Base-by-base conservation (phyloP, 1,140 invertebrate species). In the Papilio xuthus region DNA sequence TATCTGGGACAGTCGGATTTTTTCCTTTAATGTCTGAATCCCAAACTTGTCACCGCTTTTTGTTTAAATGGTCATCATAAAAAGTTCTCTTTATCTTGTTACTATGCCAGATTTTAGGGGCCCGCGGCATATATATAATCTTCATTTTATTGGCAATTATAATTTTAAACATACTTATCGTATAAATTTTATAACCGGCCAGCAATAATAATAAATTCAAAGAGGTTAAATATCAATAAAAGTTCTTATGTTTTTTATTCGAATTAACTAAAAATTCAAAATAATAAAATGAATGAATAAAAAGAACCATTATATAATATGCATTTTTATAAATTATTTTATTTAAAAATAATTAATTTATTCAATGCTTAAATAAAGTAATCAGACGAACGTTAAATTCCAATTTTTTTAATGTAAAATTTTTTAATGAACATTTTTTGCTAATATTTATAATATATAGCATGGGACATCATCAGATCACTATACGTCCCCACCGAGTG, bases 11-110 rank as follows among this genome's bases (percentile, higher is more conserved):
- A 73, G n/a, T 42, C 10, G 37, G 77, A 41, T 63, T 78, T 82
- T 79, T 79, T 76, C 26, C 63, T 79, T 79, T 82, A 78, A 79
- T 74, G 75, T 73, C 75, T 75, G 78, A 79, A 76, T 79, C 78
- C 72, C 69, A 60, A 41, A 44, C 73, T 77, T 81, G 72, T 78
- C 47, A 28, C 37, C 8, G 37, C 20, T 15, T 80, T 79, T 74
- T 75, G 41, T 72, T 73, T 50, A 47, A 73, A 73, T 73, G 41
- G 41, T 15, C n/a, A 18, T 73, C 41, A 47, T 73, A 73, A 73
- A 73, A 73, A 73, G 32, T 71, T 13, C 4, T 15, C 20, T 44
- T 73, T 47, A 47, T 73, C 71, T 73, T 73, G 71, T 73, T 73
- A 28, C 71, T 73, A 73, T 44, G 71, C 71, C 71, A 73, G 20